Evolutionary conservation across 2,797 vertebrate species (phyloP), one percentile per base, ranked within the genome.

Genomic region (Arctocebus calabarensis): DNA sequence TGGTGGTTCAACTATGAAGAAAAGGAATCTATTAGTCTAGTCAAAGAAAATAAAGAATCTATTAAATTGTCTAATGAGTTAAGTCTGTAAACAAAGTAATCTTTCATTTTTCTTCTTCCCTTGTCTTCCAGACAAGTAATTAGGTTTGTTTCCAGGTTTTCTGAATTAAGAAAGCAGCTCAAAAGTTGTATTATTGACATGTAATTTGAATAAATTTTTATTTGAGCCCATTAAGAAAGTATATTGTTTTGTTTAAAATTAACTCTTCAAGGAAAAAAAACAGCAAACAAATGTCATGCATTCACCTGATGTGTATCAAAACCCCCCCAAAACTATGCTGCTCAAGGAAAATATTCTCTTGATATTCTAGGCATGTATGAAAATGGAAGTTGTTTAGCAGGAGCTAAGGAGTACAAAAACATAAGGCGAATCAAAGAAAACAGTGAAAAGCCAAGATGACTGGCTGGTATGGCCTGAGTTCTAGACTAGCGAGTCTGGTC

Each of bases 21-120:
- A 94, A 7, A 94, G 62, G 62, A 75, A 94, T 87, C 5, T 83
- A 32, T 77, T 91, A 87, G 82, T 87, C 22, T 57, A 91, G 20
- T 71, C 32, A 84, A 83, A 91, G 34, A 96, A 83, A 91, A 37
- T 40, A 83, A 79, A 90, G 10, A 29, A 57, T 71, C 25, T 71
- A 73, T 57, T 45, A 91, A 87, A 88, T 57, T 7, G 55, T 52
- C 43, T 88, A 82, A 29, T 64, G 62, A 83, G 52, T 5, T 64
- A 70, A 90, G 34, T 87, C 43, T 62, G 71, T 66, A 68, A 90
- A 79, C 13, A 93, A 87, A 59, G 25, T 74, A 74, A 40, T 20
- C 64, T 62, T 82, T 68, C 48, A 75, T 75, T 95, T 95, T 93
- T 62, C 29, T 68, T 90, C 34, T 40, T 32, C 17, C 40, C 43